phyloP scores from a whole-genome alignment of 2,113 vertebrate species.

The Falco punctatus region DNA sequence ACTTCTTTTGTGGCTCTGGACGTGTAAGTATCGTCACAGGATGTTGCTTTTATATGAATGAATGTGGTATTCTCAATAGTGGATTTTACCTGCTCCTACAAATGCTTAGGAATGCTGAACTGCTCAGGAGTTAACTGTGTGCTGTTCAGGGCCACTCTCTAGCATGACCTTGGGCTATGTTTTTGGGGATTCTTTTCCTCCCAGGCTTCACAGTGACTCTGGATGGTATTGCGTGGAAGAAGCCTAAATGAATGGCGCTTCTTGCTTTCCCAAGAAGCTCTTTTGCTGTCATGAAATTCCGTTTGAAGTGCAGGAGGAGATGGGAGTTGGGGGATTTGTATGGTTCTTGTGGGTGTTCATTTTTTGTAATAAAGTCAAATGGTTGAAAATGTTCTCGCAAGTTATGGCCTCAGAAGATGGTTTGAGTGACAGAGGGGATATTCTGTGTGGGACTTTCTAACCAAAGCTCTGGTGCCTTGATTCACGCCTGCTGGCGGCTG shows the following conservation, averaged over 20 bases:
- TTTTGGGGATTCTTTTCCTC: background rate
- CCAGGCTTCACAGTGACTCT: background rate
- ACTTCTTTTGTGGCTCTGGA: background rate
- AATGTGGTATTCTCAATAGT: background rate
- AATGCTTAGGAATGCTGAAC: background rate
- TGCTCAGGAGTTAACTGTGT: background rate
- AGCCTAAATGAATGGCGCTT: background rate
- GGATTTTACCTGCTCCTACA: background rate
- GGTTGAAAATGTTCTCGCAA: background rate
- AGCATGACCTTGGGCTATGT: background rate
- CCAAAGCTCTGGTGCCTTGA: background rate
- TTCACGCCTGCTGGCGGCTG: background rate
- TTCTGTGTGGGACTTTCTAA: background rate
- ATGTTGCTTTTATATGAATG: background rate
- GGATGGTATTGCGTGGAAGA: background rate
- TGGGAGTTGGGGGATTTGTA: background rate
- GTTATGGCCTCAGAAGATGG: background rate
- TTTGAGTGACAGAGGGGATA: background rate
- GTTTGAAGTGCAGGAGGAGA: background rate
- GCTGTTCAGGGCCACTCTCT: background rate
- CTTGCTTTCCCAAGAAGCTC: background rate
- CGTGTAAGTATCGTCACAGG: rapidly evolving
- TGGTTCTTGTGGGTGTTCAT: background rate
- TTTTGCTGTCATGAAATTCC: background rate
- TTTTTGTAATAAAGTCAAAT: background rate